Conservation (phyloP, 2,888 invertebrate species). For the Apamea monoglypha region DNA sequence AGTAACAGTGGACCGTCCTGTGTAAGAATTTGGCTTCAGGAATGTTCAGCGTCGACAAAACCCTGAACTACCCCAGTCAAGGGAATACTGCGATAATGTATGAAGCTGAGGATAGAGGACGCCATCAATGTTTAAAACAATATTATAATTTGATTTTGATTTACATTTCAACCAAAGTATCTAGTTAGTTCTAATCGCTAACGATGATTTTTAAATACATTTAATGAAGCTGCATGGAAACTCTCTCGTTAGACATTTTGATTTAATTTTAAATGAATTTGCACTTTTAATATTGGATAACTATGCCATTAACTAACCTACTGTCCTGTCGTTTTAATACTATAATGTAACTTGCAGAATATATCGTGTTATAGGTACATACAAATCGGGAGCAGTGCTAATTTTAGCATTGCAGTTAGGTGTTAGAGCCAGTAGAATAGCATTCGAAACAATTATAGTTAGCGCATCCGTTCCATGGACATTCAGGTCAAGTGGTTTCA, state of each 20-base stretch:
- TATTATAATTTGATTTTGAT: background rate
- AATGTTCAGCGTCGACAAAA: background rate
- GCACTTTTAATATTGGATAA: background rate
- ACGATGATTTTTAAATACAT: background rate
- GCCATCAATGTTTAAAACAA: background rate
- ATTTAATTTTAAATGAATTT: background rate
- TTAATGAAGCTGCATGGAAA: background rate
- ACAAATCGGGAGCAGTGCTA: conserved; percentile 60
- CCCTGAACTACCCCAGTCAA: background rate
- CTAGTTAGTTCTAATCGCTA: background rate
- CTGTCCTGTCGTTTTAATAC: background rate
- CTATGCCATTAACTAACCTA: background rate
- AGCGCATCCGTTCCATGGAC: conserved; percentile 46
- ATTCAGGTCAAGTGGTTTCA: conserved; percentile 60
- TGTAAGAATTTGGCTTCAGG: conserved; percentile 1
- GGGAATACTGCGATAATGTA: background rate
- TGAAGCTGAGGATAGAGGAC: conserved; percentile 45
- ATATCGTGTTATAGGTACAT: conserved; percentile 28
- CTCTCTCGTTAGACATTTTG: background rate
- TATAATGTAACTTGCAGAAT: conserved; percentile 15
- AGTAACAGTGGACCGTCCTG: background rate
- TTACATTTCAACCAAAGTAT: background rate
- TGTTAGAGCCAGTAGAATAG: conserved; percentile 68
- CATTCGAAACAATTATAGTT: conserved; percentile 69
- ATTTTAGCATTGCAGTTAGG: conserved; percentile 68